Conservation (phyloP, 2,888 invertebrate genomes). For the Asteroscopus sphinx region DNA sequence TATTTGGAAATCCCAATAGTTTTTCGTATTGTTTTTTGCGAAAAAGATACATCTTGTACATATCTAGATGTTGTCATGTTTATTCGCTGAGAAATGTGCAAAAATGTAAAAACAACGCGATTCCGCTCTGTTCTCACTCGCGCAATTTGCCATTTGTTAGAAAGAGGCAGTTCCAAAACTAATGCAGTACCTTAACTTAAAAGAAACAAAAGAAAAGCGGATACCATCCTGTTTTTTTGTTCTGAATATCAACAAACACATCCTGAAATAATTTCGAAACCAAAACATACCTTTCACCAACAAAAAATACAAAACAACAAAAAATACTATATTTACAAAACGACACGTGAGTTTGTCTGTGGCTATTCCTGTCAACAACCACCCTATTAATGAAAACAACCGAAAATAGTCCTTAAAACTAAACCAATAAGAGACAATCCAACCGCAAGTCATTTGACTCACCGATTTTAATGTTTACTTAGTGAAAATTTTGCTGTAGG, state of each 20-base stretch:
- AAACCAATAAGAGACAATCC: not conserved
- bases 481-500: constrained; percentile 16
- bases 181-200: no score
- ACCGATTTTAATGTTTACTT: constrained; percentile 31
- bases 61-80: no score
- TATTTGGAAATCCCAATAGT: no score
- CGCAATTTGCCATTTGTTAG: no score
- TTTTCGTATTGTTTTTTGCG: no score
- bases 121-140: no score
- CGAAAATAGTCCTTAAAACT: constrained; percentile 34
- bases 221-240: constrained; percentile 1
- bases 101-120: no score
- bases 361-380: constrained; percentile 48
- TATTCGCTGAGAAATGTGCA: no score
- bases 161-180: no score
- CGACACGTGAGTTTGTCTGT: constrained; percentile 48
- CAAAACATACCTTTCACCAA: not conserved
- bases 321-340: constrained; percentile 53
- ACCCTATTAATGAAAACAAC: not conserved
- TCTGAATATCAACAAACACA: not conserved
- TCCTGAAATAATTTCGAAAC: constrained; percentile 1
- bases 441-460: constrained; percentile 15
- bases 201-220: not conserved
- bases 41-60: no score
- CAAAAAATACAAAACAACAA: constrained; percentile 23